Base-by-base conservation (phyloP, 2,113 vertebrate genomes). In the Bos javanicus region DNA sequence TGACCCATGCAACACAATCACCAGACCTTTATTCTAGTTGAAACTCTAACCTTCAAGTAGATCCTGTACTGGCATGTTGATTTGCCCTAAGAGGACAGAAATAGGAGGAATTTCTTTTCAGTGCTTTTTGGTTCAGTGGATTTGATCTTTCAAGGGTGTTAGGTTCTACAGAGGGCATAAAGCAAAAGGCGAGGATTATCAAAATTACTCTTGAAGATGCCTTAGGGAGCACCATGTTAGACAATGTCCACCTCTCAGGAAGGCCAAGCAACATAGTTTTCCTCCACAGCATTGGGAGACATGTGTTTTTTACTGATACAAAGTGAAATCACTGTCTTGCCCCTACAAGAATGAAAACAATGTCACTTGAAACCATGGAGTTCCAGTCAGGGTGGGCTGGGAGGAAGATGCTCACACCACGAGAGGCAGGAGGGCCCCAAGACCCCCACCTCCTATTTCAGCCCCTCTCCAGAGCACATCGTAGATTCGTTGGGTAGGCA, bases 271-370 rank as follows among this genome's bases (percentile, higher is more conserved):
- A 54, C 64, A 23, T 14, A 46, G 33, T 87, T 96, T 87, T 21
- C 86, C 71, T 93, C 56, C 11, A 16, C 6, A 4, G 7, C 23
- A 25, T 28, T 87, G 48, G 48, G 25, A 59, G n/a, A 57, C 50
- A 97, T 4, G 25, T 96, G 54, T 50, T 91, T 93, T 94, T 98
- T 87, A 28, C 25, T 90, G 48, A 95, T 28, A 76, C 2, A n/a
- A 78, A 36, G 3, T 33, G 13, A 83, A 89, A 62, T 54, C 50
- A 89, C 50, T 85, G 33, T 15, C 82, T 93, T 89, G 33, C 1
- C 59, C 59, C 78, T 48, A 93, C 28, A 91, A 52, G 16, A 71
- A 60, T 33, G 46, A 95, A 91, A 87, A 87, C 21, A 3, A 16
- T 74, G 11, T 50, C 83, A 54, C 39, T 76, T 52, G 19, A 59